Evolutionary conservation across 2,797 vertebrate species (phyloP), one percentile per base, ranked within the genome.

Genomic region (Bovichtus variegatus): DNA sequence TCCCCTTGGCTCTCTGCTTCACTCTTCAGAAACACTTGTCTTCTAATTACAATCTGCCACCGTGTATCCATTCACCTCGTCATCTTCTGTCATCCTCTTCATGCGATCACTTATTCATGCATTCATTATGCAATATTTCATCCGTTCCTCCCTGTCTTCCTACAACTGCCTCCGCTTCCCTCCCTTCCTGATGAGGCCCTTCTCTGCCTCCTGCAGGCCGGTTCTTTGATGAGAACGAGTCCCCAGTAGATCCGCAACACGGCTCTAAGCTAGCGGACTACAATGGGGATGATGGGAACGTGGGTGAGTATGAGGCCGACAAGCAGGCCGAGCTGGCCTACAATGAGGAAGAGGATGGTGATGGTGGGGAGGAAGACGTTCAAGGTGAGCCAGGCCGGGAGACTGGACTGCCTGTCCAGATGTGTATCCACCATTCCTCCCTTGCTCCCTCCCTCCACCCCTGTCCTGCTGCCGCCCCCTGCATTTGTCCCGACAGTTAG

Each of bases 311-410:
- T 90, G 98, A 99, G 97, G 98, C 97, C 88, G 98, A 99, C 98
- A 99, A 99, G 96, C 98, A 99, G 97, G 98, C 98, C 38, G 98
- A 99, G 94, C 97, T 99, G 96, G 98, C 98, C 95, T 99, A 99
- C 97, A 99, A 99, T 98, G 98, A 99, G 97, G 98, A 99, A 97
- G 98, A 99, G 96, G 98, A 99, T 97, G 98, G 98, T 96, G 98
- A 99, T 97, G 98, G 98, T 96, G 98, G 98, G 96, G 98, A 99
- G 97, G 98, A 99, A 98, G 98, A 99, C 96, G 97, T 98, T 94
- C 98, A 99, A 99, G 98, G 98, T 99, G 97, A 99, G 98, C 97
- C 95, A 95, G 96, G 93, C 85, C 64, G 57, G 87, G 84, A 69
- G 80, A 80, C 82, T 88, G 88, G 90, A 91, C 85, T 87, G 87